Percentiles rank a stretch among this genome's conserved stretches.
These are phyloP conservation scores for Chelonus formosanus DNA, from an alignment of 2,888 invertebrate species.

Conservation along the genomic window DNA sequence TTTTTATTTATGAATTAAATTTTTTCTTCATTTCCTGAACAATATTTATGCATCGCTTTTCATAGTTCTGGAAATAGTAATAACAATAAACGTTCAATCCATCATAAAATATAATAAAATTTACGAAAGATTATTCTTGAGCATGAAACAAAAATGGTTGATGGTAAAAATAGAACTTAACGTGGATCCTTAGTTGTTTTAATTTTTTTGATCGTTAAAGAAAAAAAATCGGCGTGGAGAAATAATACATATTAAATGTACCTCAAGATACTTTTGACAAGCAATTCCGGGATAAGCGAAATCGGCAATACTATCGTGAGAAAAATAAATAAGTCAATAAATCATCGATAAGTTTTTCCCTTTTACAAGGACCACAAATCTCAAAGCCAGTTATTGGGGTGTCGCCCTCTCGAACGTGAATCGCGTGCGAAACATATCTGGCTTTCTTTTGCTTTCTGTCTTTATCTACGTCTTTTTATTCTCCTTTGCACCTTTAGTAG, in stretches of 20 bases:
- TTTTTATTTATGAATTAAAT: no score
- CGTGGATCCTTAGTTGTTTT: no score
- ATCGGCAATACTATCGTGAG: conserved; percentile 32
- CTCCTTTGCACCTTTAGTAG: conserved; percentile 30
- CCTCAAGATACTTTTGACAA: conserved; percentile 25
- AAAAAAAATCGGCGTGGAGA: neutral
- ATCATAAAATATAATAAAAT: no score
- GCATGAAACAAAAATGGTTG: no score
- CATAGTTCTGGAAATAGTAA: no score
- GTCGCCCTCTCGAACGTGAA: conserved; percentile 54
- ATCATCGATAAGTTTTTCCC: conserved; percentile 54
- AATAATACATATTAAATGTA: conserved; percentile 15
- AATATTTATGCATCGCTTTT: no score
- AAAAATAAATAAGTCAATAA: conserved; percentile 53
- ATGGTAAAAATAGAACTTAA: no score
- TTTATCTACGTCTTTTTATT: conserved; percentile 33
- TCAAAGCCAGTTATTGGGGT: conserved; percentile 56
- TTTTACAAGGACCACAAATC: conserved; percentile 54
- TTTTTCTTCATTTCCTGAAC: no score
- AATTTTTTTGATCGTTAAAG: no score
- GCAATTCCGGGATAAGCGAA: conserved; percentile 25
- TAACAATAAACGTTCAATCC: no score
- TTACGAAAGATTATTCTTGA: no score
- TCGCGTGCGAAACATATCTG: conserved; percentile 46
- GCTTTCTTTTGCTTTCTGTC: conserved; percentile 28